Conservation (phyloP, 2,113 vertebrate species). For the Myotis lucifugus region DNA sequence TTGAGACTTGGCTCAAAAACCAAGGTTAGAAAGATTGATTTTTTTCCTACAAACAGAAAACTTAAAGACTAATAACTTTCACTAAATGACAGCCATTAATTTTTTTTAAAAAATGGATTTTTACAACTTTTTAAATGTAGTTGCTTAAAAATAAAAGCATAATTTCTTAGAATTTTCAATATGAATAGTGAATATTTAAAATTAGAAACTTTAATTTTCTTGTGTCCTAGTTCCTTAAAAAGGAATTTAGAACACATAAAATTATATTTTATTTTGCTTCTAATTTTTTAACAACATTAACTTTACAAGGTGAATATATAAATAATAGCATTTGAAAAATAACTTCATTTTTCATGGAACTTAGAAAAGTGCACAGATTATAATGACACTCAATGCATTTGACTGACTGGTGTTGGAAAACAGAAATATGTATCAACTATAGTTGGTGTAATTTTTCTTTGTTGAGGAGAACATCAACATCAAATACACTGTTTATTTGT, state of each 20-base stretch:
- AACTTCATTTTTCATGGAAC: neutral
- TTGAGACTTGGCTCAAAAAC: neutral
- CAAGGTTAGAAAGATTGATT: neutral
- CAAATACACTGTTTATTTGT: neutral
- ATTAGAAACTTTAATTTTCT: neutral
- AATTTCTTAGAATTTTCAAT: neutral
- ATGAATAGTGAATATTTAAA: constrained; percentile 12
- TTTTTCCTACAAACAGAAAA: neutral
- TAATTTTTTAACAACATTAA: neutral
- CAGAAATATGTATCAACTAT: neutral
- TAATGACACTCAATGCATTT: neutral
- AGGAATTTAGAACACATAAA: neutral
- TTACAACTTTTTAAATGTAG: neutral
- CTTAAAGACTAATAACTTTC: neutral
- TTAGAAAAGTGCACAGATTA: neutral
- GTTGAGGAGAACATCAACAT: neutral
- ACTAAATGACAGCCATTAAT: neutral
- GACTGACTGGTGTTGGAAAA: neutral
- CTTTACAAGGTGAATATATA: constrained; percentile 9
- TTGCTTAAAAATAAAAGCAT: neutral
- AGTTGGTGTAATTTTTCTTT: neutral
- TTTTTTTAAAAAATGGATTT: neutral
- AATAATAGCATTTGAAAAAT: constrained; percentile 10
- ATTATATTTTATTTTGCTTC: constrained; percentile 32
- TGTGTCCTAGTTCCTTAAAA: neutral